These are phyloP conservation scores for Zoanthus sansibaricus DNA, from an alignment of 92 coral and sea anemone species.

Conservation along the genomic window DNA sequence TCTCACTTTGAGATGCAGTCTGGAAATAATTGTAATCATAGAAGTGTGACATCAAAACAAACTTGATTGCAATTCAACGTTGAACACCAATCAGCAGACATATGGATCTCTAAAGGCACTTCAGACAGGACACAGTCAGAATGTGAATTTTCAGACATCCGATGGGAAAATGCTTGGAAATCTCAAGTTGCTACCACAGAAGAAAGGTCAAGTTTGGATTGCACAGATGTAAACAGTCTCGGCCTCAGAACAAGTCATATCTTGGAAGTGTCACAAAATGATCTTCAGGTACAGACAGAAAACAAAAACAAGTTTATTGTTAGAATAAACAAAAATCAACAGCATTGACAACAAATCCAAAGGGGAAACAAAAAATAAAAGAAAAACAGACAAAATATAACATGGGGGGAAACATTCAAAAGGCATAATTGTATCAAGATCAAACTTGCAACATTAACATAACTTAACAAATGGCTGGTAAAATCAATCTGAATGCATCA, in stretches of 20 bases:
- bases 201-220: constrained; percentile 24
- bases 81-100: constrained; percentile 34
- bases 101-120: constrained; percentile 17
- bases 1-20: constrained; percentile 25
- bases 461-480: neutral
- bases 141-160: constrained; percentile 6
- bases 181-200: constrained; percentile 36
- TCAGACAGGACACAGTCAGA: constrained; percentile 40
- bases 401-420: neutral
- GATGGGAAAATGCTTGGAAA: constrained; percentile 18
- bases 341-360: neutral
- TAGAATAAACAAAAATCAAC: constrained; percentile 14
- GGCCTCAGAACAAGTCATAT: constrained; percentile 43
- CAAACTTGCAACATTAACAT: neutral
- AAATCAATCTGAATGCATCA: neutral
- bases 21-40: constrained; percentile 11
- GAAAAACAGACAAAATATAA: constrained; percentile 3
- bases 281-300: constrained; percentile 39
- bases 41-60: constrained; percentile 4
- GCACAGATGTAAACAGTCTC: constrained; percentile 33
- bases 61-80: constrained; percentile 2
- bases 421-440: neutral
- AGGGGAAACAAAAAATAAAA: neutral
- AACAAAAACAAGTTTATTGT: constrained; percentile 17
- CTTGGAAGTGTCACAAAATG: constrained; percentile 45